Evolutionary conservation across 2,113 vertebrate genomes (phyloP), one percentile per base, ranked within the genome.

Genomic region (Calonectris borealis): DNA sequence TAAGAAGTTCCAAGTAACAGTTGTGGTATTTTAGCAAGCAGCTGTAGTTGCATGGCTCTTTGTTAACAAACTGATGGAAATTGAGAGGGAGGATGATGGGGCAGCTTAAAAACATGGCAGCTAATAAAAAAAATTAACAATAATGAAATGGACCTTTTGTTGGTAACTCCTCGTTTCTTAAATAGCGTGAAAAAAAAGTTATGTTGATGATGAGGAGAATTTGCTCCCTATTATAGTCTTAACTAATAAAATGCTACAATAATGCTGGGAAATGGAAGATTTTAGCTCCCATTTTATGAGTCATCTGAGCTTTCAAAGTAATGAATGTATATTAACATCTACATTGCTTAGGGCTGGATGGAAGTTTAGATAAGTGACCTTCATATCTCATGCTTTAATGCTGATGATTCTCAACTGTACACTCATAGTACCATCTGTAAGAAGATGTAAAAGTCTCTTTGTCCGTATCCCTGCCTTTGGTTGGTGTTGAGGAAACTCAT

Each of bases 331-430:
- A 94, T 95, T 94, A 94, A 54, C 66, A 79, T 89, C 73, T 95
- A 73, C 49, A 62, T 91, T 87, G 86, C 86, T 95, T 94, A 85
- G 55, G 83, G 58, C 83, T 91, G 49, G 77, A 76, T 92, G 46
- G 78, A 94, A 92, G 75, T 96, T 95, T 94, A 93, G 88, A 83
- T 71, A 73, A 94, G 80, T 95, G 95, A 94, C 94, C 86, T 97
- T 95, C 88, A 51, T 81, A 88, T 78, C 88, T 75, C 44, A 52
- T 13, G 34, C 32, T 82, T 91, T 94, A 90, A 71, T 80, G 68
- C 21, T 91, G 52, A 93, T 48, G n/a, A 72, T 91, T 94, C 77
- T 94, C 73, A 75, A 76, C 86, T 76, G 38, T 71, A 82, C 26
- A 75, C 2, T 86, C 57, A 34, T 8, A 78, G 21, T 57, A 76